Conservation (phyloP, 2,797 vertebrate genomes). For the Urosaurus nigricauda region DNA sequence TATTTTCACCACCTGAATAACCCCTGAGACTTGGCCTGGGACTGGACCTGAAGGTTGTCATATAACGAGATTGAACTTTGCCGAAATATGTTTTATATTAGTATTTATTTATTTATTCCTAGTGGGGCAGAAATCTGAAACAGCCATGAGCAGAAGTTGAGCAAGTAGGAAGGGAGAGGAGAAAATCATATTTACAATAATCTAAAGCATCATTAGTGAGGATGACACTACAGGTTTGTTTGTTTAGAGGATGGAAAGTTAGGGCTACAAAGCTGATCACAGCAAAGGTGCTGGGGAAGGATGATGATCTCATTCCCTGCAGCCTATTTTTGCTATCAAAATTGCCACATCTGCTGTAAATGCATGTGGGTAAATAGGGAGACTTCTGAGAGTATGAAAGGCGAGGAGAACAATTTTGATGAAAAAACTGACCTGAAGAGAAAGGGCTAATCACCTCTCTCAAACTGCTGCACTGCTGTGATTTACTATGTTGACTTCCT, state of each 20-base stretch:
- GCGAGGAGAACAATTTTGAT: background rate
- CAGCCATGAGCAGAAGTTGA: background rate
- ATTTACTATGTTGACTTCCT: background rate
- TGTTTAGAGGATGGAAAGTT: background rate
- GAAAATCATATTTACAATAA: background rate
- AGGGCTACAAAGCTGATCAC: background rate
- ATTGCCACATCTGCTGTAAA: too few species aligned
- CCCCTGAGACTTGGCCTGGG: background rate
- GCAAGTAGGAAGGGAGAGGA: background rate
- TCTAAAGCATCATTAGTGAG: background rate
- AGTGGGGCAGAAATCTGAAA: background rate
- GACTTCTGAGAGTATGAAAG: background rate
- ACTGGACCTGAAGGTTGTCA: background rate
- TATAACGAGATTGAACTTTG: constrained; percentile 6
- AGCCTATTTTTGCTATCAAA: background rate
- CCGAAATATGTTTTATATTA: background rate
- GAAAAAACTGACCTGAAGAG: background rate
- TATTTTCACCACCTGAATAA: too few species aligned
- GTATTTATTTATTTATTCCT: background rate
- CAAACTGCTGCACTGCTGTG: background rate
- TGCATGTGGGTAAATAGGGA: too few species aligned
- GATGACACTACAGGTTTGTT: background rate
- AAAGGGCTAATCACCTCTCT: background rate
- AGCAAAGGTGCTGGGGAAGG: too few species aligned
- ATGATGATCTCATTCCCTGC: background rate